These are phyloP conservation scores for Cairina moschata DNA, from an alignment of 2,113 vertebrate genomes.

Conservation along the genomic window DNA sequence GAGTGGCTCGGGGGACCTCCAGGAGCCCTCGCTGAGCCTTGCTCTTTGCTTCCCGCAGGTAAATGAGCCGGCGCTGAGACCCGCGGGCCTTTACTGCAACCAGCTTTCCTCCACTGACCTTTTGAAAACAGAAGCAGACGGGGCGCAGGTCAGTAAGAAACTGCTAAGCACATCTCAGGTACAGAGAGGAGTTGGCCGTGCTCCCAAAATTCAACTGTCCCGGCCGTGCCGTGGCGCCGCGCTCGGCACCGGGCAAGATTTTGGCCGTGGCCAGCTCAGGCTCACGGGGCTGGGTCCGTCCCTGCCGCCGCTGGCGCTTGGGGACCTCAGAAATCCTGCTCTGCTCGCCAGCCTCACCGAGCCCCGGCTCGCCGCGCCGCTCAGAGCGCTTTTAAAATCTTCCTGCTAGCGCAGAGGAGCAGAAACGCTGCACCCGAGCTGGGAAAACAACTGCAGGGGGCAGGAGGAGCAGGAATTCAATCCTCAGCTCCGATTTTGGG, in stretches of 20 bases:
- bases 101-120: constrained; percentile 81
- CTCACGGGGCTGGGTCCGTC: not conserved
- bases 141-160: constrained; percentile 81
- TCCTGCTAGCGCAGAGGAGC: not conserved
- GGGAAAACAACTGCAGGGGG: not conserved
- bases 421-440: fast-evolving
- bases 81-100: constrained; percentile 80
- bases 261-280: not conserved
- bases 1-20: fast-evolving
- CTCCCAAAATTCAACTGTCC: not conserved
- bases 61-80: constrained; percentile 76
- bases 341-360: too few species aligned
- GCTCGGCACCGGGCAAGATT: not conserved
- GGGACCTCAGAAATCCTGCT: too few species aligned
- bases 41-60: constrained; percentile 61
- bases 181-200: not conserved
- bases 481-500: not conserved
- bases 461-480: not conserved
- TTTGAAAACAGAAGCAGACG: constrained; percentile 80
- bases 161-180: constrained; percentile 20
- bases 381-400: not conserved
- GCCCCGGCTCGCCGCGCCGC: not conserved
- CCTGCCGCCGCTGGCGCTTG: not conserved
- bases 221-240: not conserved
- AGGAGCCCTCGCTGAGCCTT: not conserved